Conservation (phyloP, 2,797 vertebrate genomes). For the Paedocypris micromegethes region DNA sequence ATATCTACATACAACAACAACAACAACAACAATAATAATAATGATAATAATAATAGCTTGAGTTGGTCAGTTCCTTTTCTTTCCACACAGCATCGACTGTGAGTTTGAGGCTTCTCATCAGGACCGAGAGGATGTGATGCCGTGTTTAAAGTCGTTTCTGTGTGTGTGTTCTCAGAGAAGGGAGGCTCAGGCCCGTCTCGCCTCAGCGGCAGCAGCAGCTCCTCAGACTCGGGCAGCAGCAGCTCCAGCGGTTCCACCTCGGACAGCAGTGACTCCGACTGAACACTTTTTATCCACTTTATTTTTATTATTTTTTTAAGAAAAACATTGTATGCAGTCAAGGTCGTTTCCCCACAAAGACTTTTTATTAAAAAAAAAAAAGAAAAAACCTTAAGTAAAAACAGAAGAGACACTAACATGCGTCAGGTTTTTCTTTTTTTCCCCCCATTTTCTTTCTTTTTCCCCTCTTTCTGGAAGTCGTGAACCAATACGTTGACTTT, state of each 20-base stretch:
- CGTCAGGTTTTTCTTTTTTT: constrained; percentile 18
- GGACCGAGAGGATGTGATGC: too few species aligned
- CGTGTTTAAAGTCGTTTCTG: neutral
- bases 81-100: too few species aligned
- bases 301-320: constrained; percentile 19
- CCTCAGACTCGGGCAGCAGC: constrained; percentile 80
- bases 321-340: constrained; percentile 47
- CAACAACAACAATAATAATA: too few species aligned
- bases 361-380: constrained; percentile 49
- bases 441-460: constrained; percentile 24
- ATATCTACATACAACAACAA: too few species aligned
- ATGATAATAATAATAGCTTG: too few species aligned
- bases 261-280: constrained; percentile 85
- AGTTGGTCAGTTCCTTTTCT: too few species aligned
- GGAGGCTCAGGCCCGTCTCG: constrained; percentile 69
- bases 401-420: constrained; percentile 41
- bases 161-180: constrained; percentile 66
- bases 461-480: constrained; percentile 15
- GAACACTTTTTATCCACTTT: constrained; percentile 48
- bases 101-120: too few species aligned
- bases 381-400: neutral
- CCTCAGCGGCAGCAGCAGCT: constrained; percentile 79
- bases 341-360: constrained; percentile 47
- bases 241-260: constrained; percentile 82
- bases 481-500: constrained; percentile 26